phyloP scores from a whole-genome alignment of 2,113 vertebrate genomes.

The Paramisgurnus dabryanus region DNA sequence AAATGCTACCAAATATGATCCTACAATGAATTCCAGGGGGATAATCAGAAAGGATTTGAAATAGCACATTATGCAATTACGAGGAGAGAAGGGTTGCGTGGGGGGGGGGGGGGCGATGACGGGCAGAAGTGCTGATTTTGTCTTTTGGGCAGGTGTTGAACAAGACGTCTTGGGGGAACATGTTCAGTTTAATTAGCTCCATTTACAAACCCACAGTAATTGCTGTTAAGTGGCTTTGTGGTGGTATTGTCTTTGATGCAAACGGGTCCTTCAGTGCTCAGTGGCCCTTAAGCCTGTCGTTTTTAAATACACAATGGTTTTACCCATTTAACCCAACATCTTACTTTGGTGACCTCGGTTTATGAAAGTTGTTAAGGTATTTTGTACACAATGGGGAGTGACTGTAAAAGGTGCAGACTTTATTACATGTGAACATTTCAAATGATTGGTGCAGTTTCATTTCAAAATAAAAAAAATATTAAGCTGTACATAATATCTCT shows the following conservation, averaged over 20 bases:
- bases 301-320: not conserved
- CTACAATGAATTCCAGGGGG: constrained; percentile 4
- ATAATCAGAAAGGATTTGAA: constrained; percentile 20
- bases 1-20: constrained; percentile 20
- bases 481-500: too few relatives aligned
- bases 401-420: too few relatives aligned
- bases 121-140: constrained; percentile 19
- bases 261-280: constrained; percentile 33
- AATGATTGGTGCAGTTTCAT: too few relatives aligned
- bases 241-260: constrained; percentile 57
- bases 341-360: too few relatives aligned
- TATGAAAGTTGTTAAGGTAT: too few relatives aligned
- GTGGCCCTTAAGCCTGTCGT: not conserved
- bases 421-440: too few relatives aligned
- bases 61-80: constrained; percentile 41
- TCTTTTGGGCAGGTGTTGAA: constrained; percentile 53
- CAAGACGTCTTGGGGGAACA: constrained; percentile 50
- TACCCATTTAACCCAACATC: too few relatives aligned
- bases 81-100: not conserved
- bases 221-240: constrained; percentile 53
- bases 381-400: too few relatives aligned
- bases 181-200: constrained; percentile 62
- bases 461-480: too few relatives aligned
- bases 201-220: constrained; percentile 61
- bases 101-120: constrained; percentile 9